Conservation (phyloP, 2,888 invertebrate genomes). For the Caenorhabditis sinica region DNA sequence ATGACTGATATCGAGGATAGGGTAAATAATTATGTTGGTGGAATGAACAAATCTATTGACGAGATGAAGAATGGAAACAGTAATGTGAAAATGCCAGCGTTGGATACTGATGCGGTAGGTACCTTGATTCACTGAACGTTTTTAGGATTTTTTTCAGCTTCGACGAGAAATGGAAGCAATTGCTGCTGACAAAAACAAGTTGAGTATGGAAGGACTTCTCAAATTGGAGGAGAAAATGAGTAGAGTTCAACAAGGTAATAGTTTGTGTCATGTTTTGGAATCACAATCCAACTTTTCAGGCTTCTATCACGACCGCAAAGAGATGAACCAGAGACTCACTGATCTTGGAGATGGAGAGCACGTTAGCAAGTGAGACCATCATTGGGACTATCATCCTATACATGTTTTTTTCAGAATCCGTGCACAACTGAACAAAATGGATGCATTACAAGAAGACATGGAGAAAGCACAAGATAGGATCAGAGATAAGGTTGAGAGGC, state of each 20-base stretch:
- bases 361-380: conserved; percentile 57
- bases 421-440: conserved; percentile 78
- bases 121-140: neutral
- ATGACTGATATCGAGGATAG: conserved; percentile 80
- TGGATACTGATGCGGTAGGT: conserved; percentile 81
- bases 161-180: conserved; percentile 83
- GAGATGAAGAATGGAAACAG: conserved; percentile 79
- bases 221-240: conserved; percentile 83
- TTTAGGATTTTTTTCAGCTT: conserved; percentile 71
- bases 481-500: conserved; percentile 82
- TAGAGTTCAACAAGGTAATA: conserved; percentile 79
- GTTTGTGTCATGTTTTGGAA: neutral
- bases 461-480: conserved; percentile 81
- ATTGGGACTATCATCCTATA: neutral
- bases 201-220: conserved; percentile 83
- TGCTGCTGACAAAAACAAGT: conserved; percentile 82
- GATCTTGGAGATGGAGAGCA: conserved; percentile 67
- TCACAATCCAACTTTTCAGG: conserved; percentile 48
- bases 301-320: conserved; percentile 70
- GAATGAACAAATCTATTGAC: conserved; percentile 80
- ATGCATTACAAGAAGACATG: conserved; percentile 81
- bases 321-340: conserved; percentile 63
- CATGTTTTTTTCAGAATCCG: conserved; percentile 55
- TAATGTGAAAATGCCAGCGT: conserved; percentile 76
- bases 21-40: conserved; percentile 76